Evolutionary conservation across 1,140 invertebrate genomes (phyloP).

Genomic region (Phthorimaea operculella): DNA sequence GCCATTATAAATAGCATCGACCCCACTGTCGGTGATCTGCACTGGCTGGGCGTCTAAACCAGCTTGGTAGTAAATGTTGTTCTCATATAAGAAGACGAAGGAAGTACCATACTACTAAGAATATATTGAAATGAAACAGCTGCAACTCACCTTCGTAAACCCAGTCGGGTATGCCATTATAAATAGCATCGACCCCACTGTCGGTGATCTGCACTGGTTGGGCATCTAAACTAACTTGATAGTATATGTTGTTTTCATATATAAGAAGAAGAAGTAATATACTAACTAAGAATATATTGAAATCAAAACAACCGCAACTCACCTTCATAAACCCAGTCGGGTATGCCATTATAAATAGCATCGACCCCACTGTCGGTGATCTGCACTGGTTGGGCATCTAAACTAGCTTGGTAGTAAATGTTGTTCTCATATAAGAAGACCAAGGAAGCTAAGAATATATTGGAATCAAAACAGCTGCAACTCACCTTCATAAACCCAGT

Average conservation of each 20-base stretch:
- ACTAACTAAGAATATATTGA: too few species aligned
- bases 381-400: slow-evolving; percentile 49
- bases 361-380: slow-evolving; percentile 72
- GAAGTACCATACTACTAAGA: too few species aligned
- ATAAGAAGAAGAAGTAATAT: slow-evolving; percentile 78
- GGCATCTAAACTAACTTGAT: slow-evolving; percentile 67
- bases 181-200: slow-evolving; percentile 73
- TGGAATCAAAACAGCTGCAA: too few species aligned
- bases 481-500: slow-evolving; percentile 81
- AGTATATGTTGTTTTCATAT: slow-evolving; percentile 82
- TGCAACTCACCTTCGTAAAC: slow-evolving; percentile 76
- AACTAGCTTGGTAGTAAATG: slow-evolving; percentile 74
- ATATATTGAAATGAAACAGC: too few species aligned
- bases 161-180: slow-evolving; percentile 84
- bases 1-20: slow-evolving; percentile 79
- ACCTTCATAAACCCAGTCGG: slow-evolving; percentile 84
- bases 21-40: slow-evolving; percentile 71
- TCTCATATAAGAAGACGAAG: slow-evolving; percentile 80
- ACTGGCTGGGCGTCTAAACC: slow-evolving; percentile 54
- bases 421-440: slow-evolving; percentile 87
- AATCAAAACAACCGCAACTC: too few species aligned
- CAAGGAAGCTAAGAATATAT: slow-evolving; percentile 74
- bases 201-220: slow-evolving; percentile 68
- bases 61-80: slow-evolving; percentile 80
- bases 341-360: slow-evolving; percentile 81